phyloP scores from a whole-genome alignment of 2,113 vertebrate genomes.

The Tragelaphus scriptus region DNA sequence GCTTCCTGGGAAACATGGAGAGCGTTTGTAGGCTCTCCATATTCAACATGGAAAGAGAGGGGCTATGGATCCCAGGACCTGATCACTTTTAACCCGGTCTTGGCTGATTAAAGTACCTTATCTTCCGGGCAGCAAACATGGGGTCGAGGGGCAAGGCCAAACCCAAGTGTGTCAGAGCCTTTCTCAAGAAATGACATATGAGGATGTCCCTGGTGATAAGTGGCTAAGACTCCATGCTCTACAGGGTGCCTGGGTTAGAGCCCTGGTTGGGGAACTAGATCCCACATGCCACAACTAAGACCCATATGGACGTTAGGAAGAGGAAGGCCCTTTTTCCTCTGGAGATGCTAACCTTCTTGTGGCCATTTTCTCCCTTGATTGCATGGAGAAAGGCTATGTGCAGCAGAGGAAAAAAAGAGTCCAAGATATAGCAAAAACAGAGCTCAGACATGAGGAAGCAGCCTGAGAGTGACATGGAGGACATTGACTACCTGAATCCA shows the following conservation, averaged over 20 bases:
- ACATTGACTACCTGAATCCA: background rate
- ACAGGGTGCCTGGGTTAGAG: background rate
- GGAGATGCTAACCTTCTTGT: background rate
- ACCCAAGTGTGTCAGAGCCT: background rate
- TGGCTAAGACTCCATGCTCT: background rate
- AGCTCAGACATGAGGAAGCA: background rate
- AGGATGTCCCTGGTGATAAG: background rate
- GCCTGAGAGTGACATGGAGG: background rate
- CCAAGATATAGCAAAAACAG: background rate
- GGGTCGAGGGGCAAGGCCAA: background rate
- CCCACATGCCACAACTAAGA: background rate
- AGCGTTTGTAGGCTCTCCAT: background rate
- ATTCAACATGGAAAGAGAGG: too few species aligned
- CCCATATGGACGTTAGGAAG: background rate
- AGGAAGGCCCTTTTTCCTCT: too few species aligned
- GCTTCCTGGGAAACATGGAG: rapidly evolving
- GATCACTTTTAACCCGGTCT: background rate
- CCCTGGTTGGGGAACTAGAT: background rate
- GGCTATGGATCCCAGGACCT: background rate
- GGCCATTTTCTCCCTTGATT: background rate
- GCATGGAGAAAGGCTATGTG: background rate
- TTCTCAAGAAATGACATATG: background rate
- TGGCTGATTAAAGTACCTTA: background rate
- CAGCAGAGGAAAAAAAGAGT: background rate
- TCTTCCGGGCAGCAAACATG: background rate